These are phyloP conservation scores for Anas platyrhynchos DNA, from an alignment of 2,113 vertebrate genomes.

Conservation along the genomic window DNA sequence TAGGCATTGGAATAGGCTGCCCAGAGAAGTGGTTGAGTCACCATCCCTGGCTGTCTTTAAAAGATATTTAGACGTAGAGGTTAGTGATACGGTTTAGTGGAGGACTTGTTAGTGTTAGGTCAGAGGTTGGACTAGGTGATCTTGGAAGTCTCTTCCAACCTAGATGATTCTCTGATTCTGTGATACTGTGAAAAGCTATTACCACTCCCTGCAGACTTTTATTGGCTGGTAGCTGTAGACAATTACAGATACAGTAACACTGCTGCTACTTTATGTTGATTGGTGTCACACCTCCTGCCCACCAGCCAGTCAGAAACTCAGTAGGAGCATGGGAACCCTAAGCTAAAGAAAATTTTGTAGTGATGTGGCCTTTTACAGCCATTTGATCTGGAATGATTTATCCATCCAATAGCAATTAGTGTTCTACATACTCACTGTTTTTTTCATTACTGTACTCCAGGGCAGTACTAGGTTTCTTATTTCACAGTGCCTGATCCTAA, in stretches of 20 bases:
- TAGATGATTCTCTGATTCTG: too few relatives aligned
- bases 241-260: not conserved
- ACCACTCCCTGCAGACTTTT: not conserved
- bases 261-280: not conserved
- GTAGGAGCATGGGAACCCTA: not conserved
- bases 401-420: not conserved
- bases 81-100: too few relatives aligned
- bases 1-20: too few relatives aligned
- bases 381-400: not conserved
- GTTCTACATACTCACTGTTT: not conserved
- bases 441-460: not conserved
- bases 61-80: too few relatives aligned
- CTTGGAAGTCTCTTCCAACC: too few relatives aligned
- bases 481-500: not conserved
- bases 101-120: too few relatives aligned
- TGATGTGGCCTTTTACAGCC: not conserved
- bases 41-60: too few relatives aligned
- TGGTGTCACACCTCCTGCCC: rapidly evolving
- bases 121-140: too few relatives aligned
- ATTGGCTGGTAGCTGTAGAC: not conserved
- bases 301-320: not conserved
- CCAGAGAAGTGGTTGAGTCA: too few relatives aligned
- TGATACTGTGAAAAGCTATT: not conserved
- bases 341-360: not conserved
- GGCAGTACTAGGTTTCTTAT: not conserved